Base-by-base conservation (phyloP, 2,797 vertebrate species). In the Spea hammondii region DNA sequence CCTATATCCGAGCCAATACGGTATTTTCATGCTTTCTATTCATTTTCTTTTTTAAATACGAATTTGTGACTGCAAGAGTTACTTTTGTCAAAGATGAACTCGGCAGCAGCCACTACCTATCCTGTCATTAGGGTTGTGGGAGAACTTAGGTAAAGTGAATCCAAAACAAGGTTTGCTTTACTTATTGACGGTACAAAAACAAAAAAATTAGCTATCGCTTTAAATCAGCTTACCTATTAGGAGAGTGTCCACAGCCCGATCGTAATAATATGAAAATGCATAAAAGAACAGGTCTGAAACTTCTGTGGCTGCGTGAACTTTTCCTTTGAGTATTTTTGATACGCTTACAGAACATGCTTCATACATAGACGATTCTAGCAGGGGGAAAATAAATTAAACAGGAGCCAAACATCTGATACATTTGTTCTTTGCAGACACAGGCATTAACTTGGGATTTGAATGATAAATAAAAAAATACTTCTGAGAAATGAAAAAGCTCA, bases 221-320 rank as follows among this genome's bases (percentile, higher is more conserved):
- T 64, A 78, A 0, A 75, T 51, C 51, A 79, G 53, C 85, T 2
- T 91, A 97, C 97, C 95, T 70, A 98, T 93, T 80, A 93, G 86
- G 0, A 91, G 89, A 13, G 95, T 88, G 53, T 94, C 92, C 48
- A 93, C 93, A 0, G 95, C 97, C 8, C 91, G 89, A 85, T 98
- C 95, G 2, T 96, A 97, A 86, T 98, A 98, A 87, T 94, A 99
- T 54, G 96, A 96, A 85, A 97, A 97, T 1, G 95, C 94, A 64
- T 96, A 97, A 82, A 99, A 96, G 59, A 95, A 91, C 79, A 94
- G 65, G 10, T 91, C 82, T 13, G 89, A 90, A 1, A 89, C 92
- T 82, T 95, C 95, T 0, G 88, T 85, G 2, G 86, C 89, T 79
- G 83, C 91, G 45, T 87, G 86, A 71, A 99, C 92, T 83, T 91